Percentiles rank a stretch among this genome's conserved stretches.
Evolutionary conservation across 2,797 vertebrate species (phyloP).

Genomic region (Parauchenoglanis ngamensis): DNA sequence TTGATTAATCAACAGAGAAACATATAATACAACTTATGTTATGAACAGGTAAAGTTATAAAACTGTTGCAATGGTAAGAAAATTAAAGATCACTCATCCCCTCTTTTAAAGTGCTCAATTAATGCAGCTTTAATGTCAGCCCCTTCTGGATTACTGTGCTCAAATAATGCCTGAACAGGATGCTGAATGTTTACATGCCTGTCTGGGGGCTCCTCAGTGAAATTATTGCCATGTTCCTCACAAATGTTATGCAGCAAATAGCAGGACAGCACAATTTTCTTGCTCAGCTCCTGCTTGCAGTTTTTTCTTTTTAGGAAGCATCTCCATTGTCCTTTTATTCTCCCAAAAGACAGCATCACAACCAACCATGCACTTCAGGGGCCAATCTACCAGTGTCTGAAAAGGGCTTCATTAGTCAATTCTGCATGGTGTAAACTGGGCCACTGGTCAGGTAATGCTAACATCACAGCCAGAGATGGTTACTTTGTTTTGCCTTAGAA

Average conservation of each 20-base stretch:
- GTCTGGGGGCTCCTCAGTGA: background rate
- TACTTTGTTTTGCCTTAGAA: no score
- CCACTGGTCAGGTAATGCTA: background rate
- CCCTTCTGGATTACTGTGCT: background rate
- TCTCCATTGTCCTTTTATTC: background rate
- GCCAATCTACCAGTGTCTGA: background rate
- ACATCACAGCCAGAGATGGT: background rate
- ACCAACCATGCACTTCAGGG: background rate
- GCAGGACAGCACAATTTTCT: background rate
- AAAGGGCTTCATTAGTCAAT: background rate
- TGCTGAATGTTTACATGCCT: background rate
- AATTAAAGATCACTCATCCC: no score
- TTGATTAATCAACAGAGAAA: no score
- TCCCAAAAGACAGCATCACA: background rate
- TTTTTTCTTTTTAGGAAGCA: background rate
- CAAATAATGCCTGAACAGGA: background rate
- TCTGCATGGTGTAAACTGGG: background rate
- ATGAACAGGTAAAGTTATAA: no score
- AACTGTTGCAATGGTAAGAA: no score
- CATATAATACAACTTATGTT: no score
- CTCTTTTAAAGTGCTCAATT: no score
- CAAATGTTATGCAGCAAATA: background rate
- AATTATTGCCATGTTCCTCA: background rate
- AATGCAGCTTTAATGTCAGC: no score
- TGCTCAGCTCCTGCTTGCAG: background rate